These are phyloP conservation scores for Heterochromis multidens DNA, from an alignment of 2,113 vertebrate species.

Conservation along the genomic window DNA sequence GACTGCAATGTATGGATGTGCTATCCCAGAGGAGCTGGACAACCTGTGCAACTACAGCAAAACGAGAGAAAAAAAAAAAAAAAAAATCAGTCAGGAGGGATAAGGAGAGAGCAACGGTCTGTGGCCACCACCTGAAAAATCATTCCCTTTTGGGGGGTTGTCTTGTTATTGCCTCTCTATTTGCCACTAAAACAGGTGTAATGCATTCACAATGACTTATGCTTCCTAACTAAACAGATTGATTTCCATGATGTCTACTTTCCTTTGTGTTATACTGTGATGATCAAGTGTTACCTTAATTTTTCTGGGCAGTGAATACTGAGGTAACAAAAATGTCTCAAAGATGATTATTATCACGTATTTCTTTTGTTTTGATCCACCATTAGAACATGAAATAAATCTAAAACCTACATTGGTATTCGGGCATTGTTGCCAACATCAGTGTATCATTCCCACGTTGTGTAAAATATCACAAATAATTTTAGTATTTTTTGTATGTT, in stretches of 20 bases:
- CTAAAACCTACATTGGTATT: not conserved
- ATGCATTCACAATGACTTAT: not conserved
- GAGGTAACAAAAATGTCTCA: not conserved
- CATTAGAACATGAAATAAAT: not conserved
- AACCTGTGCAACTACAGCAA: too few relatives aligned
- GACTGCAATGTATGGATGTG: too few relatives aligned
- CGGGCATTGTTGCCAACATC: not conserved
- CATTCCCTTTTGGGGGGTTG: rapidly evolving
- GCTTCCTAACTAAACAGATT: not conserved
- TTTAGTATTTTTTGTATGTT: too few relatives aligned
- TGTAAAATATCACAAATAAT: not conserved
- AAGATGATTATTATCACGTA: not conserved
- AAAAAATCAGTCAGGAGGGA: too few relatives aligned
- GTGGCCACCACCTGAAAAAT: not conserved
- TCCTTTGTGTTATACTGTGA: not conserved
- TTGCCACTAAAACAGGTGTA: not conserved
- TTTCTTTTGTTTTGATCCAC: not conserved
- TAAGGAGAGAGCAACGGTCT: too few relatives aligned
- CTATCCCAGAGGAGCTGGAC: too few relatives aligned
- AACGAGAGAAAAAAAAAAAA: too few relatives aligned
- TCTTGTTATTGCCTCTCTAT: not conserved
- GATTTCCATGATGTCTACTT: not conserved
- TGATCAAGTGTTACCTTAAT: not conserved
- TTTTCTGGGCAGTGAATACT: not conserved
- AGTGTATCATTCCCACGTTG: not conserved